Conservation (phyloP, 2,113 vertebrate genomes). For the Phylloscopus trochilus region DNA sequence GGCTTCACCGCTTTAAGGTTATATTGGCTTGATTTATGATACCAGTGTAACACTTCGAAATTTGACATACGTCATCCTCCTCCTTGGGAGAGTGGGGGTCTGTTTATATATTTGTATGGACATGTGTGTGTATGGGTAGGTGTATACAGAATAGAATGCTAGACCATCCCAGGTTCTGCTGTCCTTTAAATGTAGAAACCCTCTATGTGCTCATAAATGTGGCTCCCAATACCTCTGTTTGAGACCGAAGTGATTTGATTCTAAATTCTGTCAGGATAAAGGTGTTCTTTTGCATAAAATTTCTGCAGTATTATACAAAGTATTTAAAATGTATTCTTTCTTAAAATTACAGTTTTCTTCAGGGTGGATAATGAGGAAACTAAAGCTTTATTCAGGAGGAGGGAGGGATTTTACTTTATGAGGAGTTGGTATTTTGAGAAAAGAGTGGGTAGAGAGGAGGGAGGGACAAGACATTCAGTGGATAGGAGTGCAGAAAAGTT, state of each 20-base stretch:
- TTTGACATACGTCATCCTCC: accelerated
- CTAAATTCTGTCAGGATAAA: background rate
- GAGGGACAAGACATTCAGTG: background rate
- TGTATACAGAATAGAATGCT: background rate
- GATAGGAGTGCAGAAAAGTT: background rate
- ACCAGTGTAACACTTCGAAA: background rate
- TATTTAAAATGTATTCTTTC: background rate
- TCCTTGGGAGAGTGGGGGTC: background rate
- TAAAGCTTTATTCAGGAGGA: background rate
- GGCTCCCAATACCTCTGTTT: background rate
- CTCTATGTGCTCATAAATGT: background rate
- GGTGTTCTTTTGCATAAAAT: background rate
- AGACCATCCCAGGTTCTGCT: background rate
- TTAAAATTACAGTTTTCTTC: background rate
- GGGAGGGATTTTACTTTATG: background rate
- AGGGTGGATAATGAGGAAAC: background rate
- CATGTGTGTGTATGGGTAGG: background rate
- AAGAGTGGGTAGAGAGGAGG: background rate
- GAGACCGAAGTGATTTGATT: background rate
- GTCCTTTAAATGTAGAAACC: background rate
- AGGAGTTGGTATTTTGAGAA: background rate
- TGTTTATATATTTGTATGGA: background rate
- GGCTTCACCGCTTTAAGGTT: background rate
- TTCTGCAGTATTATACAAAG: background rate
- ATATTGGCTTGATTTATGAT: background rate